phyloP scores from a whole-genome alignment of 2,113 vertebrate genomes.

The Sula dactylatra region DNA sequence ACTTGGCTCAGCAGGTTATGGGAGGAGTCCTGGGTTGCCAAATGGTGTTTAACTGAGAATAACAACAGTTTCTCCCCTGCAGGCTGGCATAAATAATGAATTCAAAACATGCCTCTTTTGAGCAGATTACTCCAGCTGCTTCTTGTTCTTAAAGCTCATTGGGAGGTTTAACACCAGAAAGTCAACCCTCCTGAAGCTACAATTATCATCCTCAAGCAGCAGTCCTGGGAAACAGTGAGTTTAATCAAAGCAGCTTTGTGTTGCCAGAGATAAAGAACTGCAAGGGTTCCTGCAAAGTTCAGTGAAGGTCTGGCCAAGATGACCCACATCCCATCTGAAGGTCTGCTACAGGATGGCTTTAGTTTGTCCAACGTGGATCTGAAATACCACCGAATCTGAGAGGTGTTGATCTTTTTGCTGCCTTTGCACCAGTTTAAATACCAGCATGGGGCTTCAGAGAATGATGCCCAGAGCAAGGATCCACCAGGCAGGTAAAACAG shows the following conservation, averaged over 20 bases:
- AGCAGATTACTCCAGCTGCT: constrained; percentile 25
- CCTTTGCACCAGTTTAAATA: not conserved
- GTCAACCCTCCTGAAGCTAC: constrained; percentile 13
- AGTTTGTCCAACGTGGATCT: rapidly evolving
- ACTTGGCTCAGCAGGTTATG: constrained; percentile 50
- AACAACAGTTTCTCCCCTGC: constrained; percentile 27
- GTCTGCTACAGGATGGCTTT: not conserved
- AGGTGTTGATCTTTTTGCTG: not conserved
- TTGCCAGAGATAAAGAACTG: not conserved
- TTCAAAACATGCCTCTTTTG: not conserved
- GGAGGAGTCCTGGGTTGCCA: constrained; percentile 6
- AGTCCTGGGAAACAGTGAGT: not conserved
- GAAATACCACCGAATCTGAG: not conserved
- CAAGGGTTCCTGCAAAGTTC: not conserved
- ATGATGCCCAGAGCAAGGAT: not conserved
- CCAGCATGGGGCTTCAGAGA: not conserved
- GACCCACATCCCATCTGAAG: rapidly evolving
- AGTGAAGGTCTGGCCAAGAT: not conserved
- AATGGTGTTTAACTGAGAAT: constrained; percentile 45
- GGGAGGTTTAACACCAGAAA: constrained; percentile 28
- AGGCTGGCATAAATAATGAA: constrained; percentile 53
- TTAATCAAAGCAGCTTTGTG: not conserved
- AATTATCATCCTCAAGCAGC: not conserved
- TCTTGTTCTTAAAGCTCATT: not conserved
- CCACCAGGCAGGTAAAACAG: not conserved